Conservation (phyloP, 2,113 vertebrate genomes). For the Salminus brasiliensis region DNA sequence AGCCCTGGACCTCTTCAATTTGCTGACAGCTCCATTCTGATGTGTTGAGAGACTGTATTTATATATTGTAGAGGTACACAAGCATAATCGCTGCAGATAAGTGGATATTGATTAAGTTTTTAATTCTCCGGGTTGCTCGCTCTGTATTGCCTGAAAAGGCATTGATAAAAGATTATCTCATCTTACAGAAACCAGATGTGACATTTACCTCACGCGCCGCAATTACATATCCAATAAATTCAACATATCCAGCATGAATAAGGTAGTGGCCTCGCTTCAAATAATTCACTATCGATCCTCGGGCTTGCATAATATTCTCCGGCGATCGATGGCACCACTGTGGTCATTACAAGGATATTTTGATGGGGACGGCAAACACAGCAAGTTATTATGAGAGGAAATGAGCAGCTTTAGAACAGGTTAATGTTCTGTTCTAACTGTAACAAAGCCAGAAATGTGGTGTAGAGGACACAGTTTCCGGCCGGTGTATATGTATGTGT, state of each 20-base stretch:
- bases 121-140: constrained; percentile 6
- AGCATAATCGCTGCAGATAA: constrained; percentile 1
- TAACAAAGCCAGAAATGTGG: neutral
- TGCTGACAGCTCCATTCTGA: neutral
- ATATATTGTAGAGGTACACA: neutral
- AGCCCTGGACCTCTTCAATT: neutral
- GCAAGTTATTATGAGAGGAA: constrained; percentile 38
- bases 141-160: constrained; percentile 27
- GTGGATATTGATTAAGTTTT: constrained; percentile 31
- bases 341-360: constrained; percentile 42
- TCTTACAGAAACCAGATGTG: constrained; percentile 53
- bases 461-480: constrained; percentile 16
- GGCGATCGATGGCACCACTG: constrained; percentile 17
- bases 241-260: constrained; percentile 40
- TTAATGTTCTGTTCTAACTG: neutral
- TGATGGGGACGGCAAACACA: constrained; percentile 26
- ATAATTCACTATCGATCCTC: constrained; percentile 51
- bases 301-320: constrained; percentile 35
- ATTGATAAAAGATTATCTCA: constrained; percentile 50
- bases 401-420: constrained; percentile 25
- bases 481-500: neutral
- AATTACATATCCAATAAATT: constrained; percentile 51
- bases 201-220: constrained; percentile 44
- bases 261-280: constrained; percentile 44
- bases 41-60: neutral